phyloP scores from a whole-genome alignment of 30 jellyfish, hydroid and myxozoan genomes.

The Clytia hemisphaerica region DNA sequence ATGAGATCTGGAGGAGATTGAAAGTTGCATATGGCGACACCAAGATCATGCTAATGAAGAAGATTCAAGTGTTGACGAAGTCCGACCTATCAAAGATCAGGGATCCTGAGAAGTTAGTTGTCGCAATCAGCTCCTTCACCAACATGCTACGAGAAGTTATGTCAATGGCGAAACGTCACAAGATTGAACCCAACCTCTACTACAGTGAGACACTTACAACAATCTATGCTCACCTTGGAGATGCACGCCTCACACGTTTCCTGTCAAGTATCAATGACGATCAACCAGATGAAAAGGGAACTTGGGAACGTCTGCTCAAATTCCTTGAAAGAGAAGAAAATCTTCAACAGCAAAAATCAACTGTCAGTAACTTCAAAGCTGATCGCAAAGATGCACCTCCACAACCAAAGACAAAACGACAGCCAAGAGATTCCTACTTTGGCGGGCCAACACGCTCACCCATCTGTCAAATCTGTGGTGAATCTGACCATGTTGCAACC shows the following conservation, averaged over 20 bases:
- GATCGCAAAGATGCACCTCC: not conserved
- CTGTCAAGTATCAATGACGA: too few species aligned
- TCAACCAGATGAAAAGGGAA: too few species aligned
- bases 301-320: too few species aligned
- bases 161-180: not conserved
- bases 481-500: not conserved
- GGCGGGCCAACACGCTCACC: not conserved
- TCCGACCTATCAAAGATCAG: not conserved
- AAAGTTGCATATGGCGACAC: not conserved
- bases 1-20: conserved; percentile 3
- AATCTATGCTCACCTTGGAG: not conserved
- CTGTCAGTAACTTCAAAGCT: not conserved
- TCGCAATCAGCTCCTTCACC: not conserved
- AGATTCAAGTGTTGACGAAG: not conserved
- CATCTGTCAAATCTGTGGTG: not conserved
- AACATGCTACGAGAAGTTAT: not conserved
- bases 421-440: not conserved
- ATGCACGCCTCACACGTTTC: not conserved
- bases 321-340: not conserved
- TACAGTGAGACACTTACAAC: not conserved
- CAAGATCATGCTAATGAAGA: not conserved
- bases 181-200: too few species aligned
- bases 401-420: not conserved
- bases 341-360: not conserved
- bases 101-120: not conserved